Percentiles rank a stretch among this genome's conserved stretches.
These are phyloP conservation scores for Helleia helle DNA, from an alignment of 2,888 invertebrate genomes.

Conservation along the genomic window DNA sequence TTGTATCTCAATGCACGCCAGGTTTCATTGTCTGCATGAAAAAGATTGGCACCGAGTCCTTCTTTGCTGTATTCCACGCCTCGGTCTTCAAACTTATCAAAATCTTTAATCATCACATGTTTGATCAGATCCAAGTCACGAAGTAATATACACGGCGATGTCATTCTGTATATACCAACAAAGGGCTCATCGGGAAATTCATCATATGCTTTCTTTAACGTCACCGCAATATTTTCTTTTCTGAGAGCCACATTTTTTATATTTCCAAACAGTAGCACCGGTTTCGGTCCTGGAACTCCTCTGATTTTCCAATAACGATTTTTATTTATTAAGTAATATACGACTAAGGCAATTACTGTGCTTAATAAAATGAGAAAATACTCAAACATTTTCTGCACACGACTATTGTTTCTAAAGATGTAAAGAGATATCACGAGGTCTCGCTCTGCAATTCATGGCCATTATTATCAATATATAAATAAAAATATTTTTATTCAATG, in stretches of 20 bases:
- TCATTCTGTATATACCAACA: slow-evolving; percentile 40
- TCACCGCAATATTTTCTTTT: slow-evolving; percentile 20
- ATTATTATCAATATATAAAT: too few relatives aligned
- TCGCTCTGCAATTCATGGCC: too few relatives aligned
- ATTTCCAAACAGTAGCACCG: slow-evolving; percentile 35
- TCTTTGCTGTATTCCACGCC: slow-evolving; percentile 36
- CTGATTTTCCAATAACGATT: slow-evolving; percentile 39
- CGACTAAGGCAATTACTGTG: too few relatives aligned
- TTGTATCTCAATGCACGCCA: slow-evolving; percentile 34
- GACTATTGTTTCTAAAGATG: too few relatives aligned
- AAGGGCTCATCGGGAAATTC: slow-evolving; percentile 38
- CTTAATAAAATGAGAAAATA: too few relatives aligned
- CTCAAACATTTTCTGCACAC: too few relatives aligned
- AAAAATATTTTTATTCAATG: too few relatives aligned
- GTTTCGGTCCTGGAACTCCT: slow-evolving; percentile 32
- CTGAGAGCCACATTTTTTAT: slow-evolving; percentile 27
- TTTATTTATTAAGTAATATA: slow-evolving; percentile 33
- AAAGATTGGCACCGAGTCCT: slow-evolving; percentile 37
- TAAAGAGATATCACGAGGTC: too few relatives aligned
- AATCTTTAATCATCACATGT: slow-evolving; percentile 10
- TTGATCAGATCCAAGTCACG: slow-evolving; percentile 33
- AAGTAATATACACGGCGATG: slow-evolving; percentile 34
- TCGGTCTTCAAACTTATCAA: slow-evolving; percentile 34
- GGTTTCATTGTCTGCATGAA: slow-evolving; percentile 36
- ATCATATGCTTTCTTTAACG: slow-evolving; percentile 30